Conservation (phyloP, 2,113 vertebrate genomes). For the Gopherus flavomarginatus region DNA sequence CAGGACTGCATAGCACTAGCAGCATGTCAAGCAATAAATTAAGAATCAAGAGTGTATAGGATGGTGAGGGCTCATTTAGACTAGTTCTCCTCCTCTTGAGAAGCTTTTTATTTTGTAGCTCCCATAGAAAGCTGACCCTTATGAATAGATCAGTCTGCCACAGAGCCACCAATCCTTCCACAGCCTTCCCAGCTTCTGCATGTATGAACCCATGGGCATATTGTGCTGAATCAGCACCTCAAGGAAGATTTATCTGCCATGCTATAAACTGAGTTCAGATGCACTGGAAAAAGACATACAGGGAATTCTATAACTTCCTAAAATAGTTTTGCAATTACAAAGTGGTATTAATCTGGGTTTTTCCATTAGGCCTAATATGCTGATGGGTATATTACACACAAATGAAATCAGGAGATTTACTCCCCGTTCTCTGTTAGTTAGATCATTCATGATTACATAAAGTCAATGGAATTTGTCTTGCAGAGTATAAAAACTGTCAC, state of each 20-base stretch:
- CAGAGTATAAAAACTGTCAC: slow-evolving; percentile 43
- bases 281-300: not conserved
- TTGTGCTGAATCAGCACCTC: not conserved
- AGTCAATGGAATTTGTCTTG: slow-evolving; percentile 21
- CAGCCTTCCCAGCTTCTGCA: not conserved
- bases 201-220: not conserved
- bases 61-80: not conserved
- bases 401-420: slow-evolving; percentile 1
- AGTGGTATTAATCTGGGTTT: not conserved
- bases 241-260: not conserved
- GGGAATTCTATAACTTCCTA: not conserved
- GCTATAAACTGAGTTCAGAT: not conserved
- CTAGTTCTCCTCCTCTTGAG: not conserved
- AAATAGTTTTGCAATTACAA: not conserved
- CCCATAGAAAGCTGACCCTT: not conserved
- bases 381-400: slow-evolving; percentile 31
- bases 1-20: not conserved
- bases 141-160: not conserved
- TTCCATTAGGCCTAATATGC: not conserved
- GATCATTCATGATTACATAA: slow-evolving; percentile 14
- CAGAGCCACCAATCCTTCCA: slow-evolving; percentile 4
- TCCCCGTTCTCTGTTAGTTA: slow-evolving; percentile 22
- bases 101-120: not conserved
- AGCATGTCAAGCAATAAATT: slow-evolving; percentile 9
- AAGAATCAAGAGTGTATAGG: not conserved